Conservation (phyloP, 1,140 invertebrate species). For the Bombus sylvicola region DNA sequence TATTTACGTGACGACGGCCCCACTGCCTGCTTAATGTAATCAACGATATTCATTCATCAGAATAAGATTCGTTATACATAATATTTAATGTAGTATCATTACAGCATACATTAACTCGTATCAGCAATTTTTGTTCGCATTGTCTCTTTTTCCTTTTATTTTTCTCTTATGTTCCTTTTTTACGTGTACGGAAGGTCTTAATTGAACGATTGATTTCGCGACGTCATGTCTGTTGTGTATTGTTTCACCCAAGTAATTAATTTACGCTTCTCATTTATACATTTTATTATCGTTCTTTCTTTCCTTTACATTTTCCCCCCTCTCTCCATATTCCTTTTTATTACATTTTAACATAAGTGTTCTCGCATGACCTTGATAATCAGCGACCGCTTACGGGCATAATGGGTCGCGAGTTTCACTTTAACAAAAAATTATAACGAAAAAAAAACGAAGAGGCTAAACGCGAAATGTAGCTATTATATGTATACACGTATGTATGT, state of each 20-base stretch:
- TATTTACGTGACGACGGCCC: conserved; percentile 64
- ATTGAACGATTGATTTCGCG: conserved; percentile 7
- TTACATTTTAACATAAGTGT: background rate
- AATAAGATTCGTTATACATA: conserved; percentile 67
- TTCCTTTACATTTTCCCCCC: background rate
- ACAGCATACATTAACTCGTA: conserved; percentile 56
- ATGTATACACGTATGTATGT: background rate
- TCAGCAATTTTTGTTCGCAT: conserved; percentile 3
- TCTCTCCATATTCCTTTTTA: background rate
- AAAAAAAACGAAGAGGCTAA: background rate
- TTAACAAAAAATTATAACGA: background rate
- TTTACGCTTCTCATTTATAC: background rate
- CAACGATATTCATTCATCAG: conserved; percentile 66
- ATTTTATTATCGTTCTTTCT: background rate
- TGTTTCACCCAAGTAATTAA: background rate
- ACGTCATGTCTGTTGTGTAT: background rate
- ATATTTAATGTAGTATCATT: conserved; percentile 61
- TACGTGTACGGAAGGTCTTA: background rate
- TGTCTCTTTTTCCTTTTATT: conserved; percentile 26
- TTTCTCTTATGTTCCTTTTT: background rate
- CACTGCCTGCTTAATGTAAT: conserved; percentile 69
- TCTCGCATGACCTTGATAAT: background rate
- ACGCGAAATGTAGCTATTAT: background rate
- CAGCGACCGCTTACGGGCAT: background rate
- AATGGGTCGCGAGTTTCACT: background rate